Percentiles rank a stretch among this genome's conserved stretches.
phyloP scores from a whole-genome alignment of 2,113 vertebrate genomes.

The Agapornis roseicollis region DNA sequence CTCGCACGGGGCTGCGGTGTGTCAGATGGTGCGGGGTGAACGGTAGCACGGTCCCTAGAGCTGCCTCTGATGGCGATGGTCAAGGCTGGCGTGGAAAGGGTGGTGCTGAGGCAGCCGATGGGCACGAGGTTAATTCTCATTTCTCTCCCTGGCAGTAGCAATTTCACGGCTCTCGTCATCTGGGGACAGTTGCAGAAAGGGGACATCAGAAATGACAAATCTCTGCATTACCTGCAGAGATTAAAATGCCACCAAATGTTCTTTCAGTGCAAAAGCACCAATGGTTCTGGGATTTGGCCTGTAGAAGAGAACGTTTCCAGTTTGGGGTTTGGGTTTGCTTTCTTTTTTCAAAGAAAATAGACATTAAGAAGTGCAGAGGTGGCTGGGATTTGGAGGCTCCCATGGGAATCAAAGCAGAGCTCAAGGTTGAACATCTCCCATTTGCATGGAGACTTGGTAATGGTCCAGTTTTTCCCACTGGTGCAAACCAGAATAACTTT shows the following conservation, averaged over 20 bases:
- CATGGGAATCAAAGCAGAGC: not conserved
- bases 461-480: not conserved
- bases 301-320: not conserved
- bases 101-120: not conserved
- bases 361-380: not conserved
- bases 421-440: not conserved
- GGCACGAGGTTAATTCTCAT: constrained; percentile 65
- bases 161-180: constrained; percentile 69
- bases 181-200: constrained; percentile 55
- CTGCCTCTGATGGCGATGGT: not conserved
- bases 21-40: not conserved
- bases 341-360: not conserved
- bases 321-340: not conserved
- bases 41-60: not conserved
- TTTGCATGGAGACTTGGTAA: not conserved
- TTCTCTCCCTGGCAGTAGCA: constrained; percentile 67
- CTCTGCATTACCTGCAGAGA: constrained; percentile 61
- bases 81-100: constrained; percentile 39
- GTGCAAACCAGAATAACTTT: not conserved
- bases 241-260: constrained; percentile 65
- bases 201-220: constrained; percentile 70
- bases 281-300: constrained; percentile 4
- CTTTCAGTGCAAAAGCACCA: not conserved
- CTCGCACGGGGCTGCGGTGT: not conserved
- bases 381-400: not conserved